Conservation (phyloP, 1,140 invertebrate genomes). For the Pollicipes pollicipes region DNA sequence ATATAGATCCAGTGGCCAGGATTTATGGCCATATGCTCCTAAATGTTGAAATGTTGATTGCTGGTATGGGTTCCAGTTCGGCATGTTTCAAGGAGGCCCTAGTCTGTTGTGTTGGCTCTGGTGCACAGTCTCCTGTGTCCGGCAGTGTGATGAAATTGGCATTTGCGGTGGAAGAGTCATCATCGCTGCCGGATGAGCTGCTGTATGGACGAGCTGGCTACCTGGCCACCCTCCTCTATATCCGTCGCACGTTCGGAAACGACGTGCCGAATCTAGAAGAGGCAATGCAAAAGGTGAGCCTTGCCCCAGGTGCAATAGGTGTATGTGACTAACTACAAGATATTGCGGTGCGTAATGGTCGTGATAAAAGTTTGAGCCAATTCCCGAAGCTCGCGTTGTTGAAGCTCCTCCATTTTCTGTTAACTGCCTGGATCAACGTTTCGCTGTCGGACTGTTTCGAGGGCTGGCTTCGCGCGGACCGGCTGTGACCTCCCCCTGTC, state of each 20-base stretch:
- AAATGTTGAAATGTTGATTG: not conserved
- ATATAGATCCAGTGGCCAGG: too few relatives aligned
- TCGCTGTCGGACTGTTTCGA: too few relatives aligned
- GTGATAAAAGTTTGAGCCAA: not conserved
- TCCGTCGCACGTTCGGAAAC: not conserved
- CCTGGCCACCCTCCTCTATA: slow-evolving; percentile 45
- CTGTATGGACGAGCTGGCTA: slow-evolving; percentile 70
- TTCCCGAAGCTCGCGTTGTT: too few relatives aligned
- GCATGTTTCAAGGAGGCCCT: not conserved
- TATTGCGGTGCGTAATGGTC: not conserved
- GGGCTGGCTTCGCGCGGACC: too few relatives aligned
- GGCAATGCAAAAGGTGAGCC: not conserved
- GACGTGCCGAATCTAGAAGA: not conserved
- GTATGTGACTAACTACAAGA: not conserved
- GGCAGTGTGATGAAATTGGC: slow-evolving; percentile 12
- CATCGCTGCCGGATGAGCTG: slow-evolving; percentile 53
- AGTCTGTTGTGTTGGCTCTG: not conserved
- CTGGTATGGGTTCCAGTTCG: not conserved
- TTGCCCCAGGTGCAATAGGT: not conserved
- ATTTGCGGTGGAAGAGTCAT: not conserved
- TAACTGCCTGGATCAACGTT: too few relatives aligned
- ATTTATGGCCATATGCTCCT: not conserved
- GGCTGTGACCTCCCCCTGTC: too few relatives aligned
- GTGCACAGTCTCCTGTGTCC: not conserved
- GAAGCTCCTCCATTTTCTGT: too few relatives aligned